Evolutionary conservation across 2,113 vertebrate genomes (phyloP), one percentile per base, ranked within the genome.

Genomic region (Vireo altiloquus): DNA sequence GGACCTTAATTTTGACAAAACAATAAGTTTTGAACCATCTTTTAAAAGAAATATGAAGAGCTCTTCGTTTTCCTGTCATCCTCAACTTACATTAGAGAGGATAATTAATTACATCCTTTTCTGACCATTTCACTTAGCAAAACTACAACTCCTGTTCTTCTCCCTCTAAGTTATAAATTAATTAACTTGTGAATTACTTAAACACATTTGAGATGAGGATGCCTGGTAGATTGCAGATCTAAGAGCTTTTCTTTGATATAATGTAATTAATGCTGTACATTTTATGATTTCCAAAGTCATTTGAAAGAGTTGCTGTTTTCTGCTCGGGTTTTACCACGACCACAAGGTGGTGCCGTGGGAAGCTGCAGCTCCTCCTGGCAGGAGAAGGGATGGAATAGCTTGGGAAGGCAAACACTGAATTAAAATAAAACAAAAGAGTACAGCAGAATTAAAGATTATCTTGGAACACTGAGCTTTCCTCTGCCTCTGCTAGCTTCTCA

Each of bases 271-370:
- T 49, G 35, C 5, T 53, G 17, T 4, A n/a, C 6, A 24, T 13
- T 6, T 33, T 31, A 5, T 22, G 3, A 72, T 75, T 76, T 53
- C 40, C 15, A 12, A 40, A n/a, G 49, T n/a, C 3, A 2, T 0
- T 53, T 24, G 24, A 11, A 80, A 33, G 31, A 54, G 25, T 1
- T 11, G 40, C 28, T 69, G 15, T 18, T 54, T 91, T 75, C 47
- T 19, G 23, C 57, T 77, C 33, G 4, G 13, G 39, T 66, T 68
- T 94, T 93, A 52, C 82, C 88, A 95, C 24, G 13, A 49, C 96
- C 96, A 97, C 95, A 59, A 96, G 96, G 92, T 96, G 95, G 95
- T 64, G 96, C 93, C 85, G 69, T 44, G 90, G 18, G 82, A 83
- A 96, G 88, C 90, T 53, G 80, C 78, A 3, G n/a, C 50, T 63